Percentiles rank a stretch among this genome's conserved stretches.
Evolutionary conservation across 2,113 vertebrate genomes (phyloP).

Genomic region (Aythya baeri): DNA sequence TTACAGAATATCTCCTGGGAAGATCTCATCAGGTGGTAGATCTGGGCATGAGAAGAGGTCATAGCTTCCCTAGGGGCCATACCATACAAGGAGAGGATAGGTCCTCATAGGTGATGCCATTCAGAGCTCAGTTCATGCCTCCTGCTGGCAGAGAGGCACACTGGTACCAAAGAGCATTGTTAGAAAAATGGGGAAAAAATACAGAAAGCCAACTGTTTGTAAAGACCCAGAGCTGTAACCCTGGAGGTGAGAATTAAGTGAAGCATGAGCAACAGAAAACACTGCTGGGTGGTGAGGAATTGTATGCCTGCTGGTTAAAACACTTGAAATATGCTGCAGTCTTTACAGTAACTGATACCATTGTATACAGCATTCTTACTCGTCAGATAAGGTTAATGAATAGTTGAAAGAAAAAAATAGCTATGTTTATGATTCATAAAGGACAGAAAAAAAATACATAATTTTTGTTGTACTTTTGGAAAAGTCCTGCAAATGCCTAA

Average conservation of each 20-base stretch:
- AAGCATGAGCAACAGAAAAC: background rate
- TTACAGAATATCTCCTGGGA: background rate
- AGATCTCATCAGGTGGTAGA: background rate
- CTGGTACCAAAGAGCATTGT: background rate
- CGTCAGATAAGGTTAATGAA: background rate
- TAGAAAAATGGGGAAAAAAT: background rate
- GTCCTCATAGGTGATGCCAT: too few relatives aligned
- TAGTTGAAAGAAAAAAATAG: background rate
- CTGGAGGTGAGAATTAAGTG: background rate
- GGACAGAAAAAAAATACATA: background rate
- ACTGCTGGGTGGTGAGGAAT: background rate
- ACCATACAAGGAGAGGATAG: background rate
- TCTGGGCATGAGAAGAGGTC: background rate
- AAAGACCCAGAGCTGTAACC: background rate
- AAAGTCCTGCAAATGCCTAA: background rate
- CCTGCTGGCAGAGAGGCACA: background rate
- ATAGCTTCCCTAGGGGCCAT: fast-evolving
- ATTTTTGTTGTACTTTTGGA: background rate
- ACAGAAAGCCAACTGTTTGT: background rate
- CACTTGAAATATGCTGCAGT: background rate
- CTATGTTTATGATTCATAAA: background rate
- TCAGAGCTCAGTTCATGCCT: background rate
- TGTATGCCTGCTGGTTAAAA: background rate
- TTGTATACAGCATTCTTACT: background rate
- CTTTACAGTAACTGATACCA: background rate